phyloP scores from a whole-genome alignment of 2,797 vertebrate species.

The Apodemus agrarius region DNA sequence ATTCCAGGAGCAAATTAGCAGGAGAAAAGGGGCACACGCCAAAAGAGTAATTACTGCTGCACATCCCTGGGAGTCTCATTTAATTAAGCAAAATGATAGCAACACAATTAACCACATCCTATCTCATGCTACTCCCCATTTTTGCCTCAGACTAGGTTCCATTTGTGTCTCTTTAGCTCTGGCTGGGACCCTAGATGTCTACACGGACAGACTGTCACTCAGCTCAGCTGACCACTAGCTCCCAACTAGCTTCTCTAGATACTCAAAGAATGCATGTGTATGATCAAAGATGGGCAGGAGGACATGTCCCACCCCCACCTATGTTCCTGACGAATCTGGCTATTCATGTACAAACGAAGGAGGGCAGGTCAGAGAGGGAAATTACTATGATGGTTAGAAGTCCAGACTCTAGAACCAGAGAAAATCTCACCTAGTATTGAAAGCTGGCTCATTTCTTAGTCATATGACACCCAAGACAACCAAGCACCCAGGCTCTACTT shows the following conservation, averaged over 20 bases:
- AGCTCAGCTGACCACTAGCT: background rate
- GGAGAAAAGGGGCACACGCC: background rate
- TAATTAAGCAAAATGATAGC: conserved; percentile 60
- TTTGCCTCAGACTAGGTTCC: background rate
- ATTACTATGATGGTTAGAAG: background rate
- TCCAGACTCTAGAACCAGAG: background rate
- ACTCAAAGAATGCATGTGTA: background rate
- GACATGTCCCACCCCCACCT: background rate
- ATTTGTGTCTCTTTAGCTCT: background rate
- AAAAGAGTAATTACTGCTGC: conserved; percentile 13
- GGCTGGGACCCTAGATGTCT: background rate
- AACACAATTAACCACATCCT: conserved; percentile 23
- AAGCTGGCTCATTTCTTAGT: background rate
- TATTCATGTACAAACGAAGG: background rate
- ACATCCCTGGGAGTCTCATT: conserved; percentile 20
- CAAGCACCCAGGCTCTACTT: background rate
- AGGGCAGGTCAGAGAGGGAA: background rate
- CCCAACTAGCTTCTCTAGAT: background rate
- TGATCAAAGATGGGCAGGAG: background rate
- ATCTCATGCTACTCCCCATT: background rate
- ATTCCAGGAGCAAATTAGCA: conserved; percentile 50
- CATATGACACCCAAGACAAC: background rate
- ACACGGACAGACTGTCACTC: background rate
- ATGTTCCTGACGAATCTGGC: background rate
- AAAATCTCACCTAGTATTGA: background rate